These are phyloP conservation scores for Alethe diademata DNA, from an alignment of 2,113 vertebrate genomes.

Conservation along the genomic window DNA sequence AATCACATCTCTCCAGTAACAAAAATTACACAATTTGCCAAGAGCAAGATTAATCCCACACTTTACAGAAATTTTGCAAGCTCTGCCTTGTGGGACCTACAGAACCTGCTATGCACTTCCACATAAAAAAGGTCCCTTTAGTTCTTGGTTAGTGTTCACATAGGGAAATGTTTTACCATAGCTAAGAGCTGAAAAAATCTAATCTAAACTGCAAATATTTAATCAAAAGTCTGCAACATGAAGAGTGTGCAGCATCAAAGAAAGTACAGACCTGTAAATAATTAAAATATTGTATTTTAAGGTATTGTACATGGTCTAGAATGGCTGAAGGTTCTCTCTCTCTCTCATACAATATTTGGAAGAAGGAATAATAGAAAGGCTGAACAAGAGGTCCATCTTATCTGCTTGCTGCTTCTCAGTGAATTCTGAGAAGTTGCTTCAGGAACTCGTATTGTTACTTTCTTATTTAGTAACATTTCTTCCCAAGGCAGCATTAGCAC, in stretches of 20 bases:
- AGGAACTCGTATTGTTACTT: not conserved
- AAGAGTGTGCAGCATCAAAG: not conserved
- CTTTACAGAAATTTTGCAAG: not conserved
- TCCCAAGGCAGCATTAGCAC: not conserved
- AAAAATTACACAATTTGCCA: not conserved
- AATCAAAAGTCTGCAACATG: not conserved
- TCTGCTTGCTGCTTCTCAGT: not conserved
- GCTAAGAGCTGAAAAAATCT: not conserved
- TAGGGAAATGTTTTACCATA: not conserved
- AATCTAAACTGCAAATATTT: not conserved
- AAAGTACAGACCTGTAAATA: not conserved
- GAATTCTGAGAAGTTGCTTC: not conserved
- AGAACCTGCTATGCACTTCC: not conserved
- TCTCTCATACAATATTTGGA: not conserved
- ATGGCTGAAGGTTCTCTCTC: not conserved
- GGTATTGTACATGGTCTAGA: not conserved
- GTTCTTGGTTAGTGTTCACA: not conserved
- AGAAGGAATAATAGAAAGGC: not conserved
- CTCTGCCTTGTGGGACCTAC: not conserved
- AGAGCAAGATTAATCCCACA: not conserved
- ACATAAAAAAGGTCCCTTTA: not conserved
- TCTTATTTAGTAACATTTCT: not conserved
- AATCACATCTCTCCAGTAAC: not conserved
- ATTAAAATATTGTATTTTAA: not conserved
- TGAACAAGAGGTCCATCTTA: not conserved